Evolutionary conservation across 1,140 invertebrate species (phyloP).

Genomic region (Bicyclus anynana): DNA sequence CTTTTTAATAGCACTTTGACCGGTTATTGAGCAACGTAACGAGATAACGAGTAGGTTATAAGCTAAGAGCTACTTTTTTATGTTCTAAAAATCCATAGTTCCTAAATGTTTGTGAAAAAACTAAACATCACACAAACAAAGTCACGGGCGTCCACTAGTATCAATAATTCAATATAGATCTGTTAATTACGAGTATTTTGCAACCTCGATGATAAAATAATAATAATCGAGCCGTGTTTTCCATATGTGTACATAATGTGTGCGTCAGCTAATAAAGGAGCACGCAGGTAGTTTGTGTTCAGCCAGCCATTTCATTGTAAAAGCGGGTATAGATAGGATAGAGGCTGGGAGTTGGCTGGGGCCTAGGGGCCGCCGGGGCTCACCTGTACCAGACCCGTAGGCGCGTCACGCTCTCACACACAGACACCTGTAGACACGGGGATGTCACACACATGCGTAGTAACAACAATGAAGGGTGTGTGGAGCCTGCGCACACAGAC

Average conservation of each 20-base stretch:
- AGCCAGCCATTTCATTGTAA: slow-evolving; percentile 64
- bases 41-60: no score
- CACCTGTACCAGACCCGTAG: slow-evolving; percentile 62
- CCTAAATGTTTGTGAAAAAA: no score
- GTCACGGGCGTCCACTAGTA: no score
- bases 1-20: no score
- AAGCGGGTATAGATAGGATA: slow-evolving; percentile 59
- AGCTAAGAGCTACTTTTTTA: no score
- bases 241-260: slow-evolving; percentile 29
- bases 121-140: no score
- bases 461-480: slow-evolving; percentile 43
- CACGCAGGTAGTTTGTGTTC: slow-evolving; percentile 59
- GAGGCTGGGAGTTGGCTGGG: slow-evolving; percentile 60
- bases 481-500: slow-evolving; percentile 39
- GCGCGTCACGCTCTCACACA: slow-evolving; percentile 51
- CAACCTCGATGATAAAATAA: background rate
- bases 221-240: slow-evolving; percentile 2
- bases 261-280: slow-evolving; percentile 50
- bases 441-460: slow-evolving; percentile 26
- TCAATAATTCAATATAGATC: no score
- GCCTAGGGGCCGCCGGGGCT: slow-evolving; percentile 64
- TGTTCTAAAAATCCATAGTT: no score
- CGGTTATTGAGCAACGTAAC: no score
- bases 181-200: no score
- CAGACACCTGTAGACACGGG: slow-evolving; percentile 21